Evolutionary conservation across 2,888 invertebrate species (phyloP).

Genomic region (Dryococelus australis): DNA sequence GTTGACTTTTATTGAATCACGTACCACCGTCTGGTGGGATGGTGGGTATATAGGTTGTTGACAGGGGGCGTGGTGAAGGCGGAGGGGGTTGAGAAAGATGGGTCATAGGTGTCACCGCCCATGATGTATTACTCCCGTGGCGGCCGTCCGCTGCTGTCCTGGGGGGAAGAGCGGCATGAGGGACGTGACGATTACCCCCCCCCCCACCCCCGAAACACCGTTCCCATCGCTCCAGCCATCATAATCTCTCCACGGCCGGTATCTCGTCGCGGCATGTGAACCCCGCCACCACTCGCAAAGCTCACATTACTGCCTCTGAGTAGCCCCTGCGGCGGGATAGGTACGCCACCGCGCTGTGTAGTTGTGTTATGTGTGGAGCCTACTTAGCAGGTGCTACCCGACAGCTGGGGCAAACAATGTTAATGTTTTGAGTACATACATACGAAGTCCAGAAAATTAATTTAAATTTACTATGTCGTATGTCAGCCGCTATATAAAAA

Average conservation of each 20-base stretch:
- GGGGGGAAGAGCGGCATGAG: background rate
- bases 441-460: too few relatives aligned
- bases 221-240: background rate
- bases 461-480: too few relatives aligned
- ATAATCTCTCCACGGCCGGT: background rate
- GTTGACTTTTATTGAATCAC: background rate
- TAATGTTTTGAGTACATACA: too few relatives aligned
- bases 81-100: background rate
- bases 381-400: background rate
- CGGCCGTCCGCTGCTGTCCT: background rate
- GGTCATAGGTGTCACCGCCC: background rate
- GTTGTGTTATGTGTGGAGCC: background rate
- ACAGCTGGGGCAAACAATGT: too few relatives aligned
- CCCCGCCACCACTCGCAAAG: background rate
- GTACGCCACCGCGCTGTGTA: background rate
- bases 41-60: background rate
- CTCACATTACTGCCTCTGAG: background rate
- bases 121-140: constrained; percentile 16
- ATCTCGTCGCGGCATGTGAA: background rate
- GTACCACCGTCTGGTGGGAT: background rate
- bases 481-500: too few relatives aligned
- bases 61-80: background rate
- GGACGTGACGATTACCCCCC: background rate
- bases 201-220: too few relatives aligned
- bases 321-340: background rate